Conservation (phyloP, 2,888 invertebrate genomes). For the Cheiracanthium punctorium region DNA sequence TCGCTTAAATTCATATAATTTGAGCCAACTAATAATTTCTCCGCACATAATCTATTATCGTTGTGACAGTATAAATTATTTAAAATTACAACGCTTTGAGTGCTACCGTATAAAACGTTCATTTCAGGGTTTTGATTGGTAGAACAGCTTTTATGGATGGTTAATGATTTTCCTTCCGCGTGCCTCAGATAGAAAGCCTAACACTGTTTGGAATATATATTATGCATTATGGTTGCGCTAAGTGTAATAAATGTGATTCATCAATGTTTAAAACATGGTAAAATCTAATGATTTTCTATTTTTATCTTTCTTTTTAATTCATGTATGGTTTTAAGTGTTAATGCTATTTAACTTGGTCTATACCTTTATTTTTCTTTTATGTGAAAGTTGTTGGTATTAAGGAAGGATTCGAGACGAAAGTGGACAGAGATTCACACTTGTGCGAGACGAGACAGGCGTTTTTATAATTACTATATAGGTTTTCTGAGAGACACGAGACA, state of each 20-base stretch:
- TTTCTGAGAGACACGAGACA: too few species aligned
- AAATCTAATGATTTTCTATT: not conserved
- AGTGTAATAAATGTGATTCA: not conserved
- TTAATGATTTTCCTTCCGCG: not conserved
- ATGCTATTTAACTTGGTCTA: too few species aligned
- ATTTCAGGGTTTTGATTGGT: not conserved
- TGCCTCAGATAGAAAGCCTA: not conserved
- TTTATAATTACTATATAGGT: too few species aligned
- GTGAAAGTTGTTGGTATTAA: too few species aligned
- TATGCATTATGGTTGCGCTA: not conserved
- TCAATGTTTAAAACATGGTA: not conserved
- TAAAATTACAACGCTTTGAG: slow-evolving; percentile 1
- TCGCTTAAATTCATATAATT: not conserved
- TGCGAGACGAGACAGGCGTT: too few species aligned
- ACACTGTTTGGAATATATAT: not conserved
- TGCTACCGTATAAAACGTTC: not conserved
- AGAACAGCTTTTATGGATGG: not conserved
- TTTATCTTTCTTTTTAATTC: too few species aligned
- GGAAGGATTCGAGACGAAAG: too few species aligned
- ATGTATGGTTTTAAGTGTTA: too few species aligned
- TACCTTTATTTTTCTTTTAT: too few species aligned
- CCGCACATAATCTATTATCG: not conserved
- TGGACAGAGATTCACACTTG: too few species aligned
- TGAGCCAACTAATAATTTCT: not conserved
- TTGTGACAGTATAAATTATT: slow-evolving; percentile 1